Evolutionary conservation across 2,888 invertebrate genomes (phyloP).

Genomic region (Chymomyza fuscimana): DNA sequence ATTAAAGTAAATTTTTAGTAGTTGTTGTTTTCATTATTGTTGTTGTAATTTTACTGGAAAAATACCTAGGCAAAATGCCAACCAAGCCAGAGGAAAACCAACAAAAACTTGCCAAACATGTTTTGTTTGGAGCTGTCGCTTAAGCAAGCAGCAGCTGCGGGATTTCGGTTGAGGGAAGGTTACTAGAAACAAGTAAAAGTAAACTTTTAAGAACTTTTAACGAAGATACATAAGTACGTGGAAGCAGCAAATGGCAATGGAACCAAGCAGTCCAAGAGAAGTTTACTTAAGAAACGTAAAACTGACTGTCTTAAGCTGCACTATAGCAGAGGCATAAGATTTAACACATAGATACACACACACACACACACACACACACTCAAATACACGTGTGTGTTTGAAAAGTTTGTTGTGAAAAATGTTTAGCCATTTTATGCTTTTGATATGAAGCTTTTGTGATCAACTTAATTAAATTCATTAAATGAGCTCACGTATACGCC

Average conservation of each 20-base stretch:
- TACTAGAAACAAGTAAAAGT: slow-evolving; percentile 37
- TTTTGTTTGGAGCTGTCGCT: slow-evolving; percentile 35
- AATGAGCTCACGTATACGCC: slow-evolving; percentile 4
- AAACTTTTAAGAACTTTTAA: slow-evolving; percentile 67
- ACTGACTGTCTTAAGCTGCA: slow-evolving; percentile 28
- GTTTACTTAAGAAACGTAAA: slow-evolving; percentile 21
- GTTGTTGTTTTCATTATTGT: slow-evolving; percentile 25
- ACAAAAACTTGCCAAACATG: slow-evolving; percentile 29
- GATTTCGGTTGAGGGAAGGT: slow-evolving; percentile 9
- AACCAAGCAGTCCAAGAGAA: slow-evolving; percentile 6
- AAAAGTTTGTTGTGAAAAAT: slow-evolving; percentile 54
- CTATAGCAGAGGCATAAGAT: slow-evolving; percentile 12
- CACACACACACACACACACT: slow-evolving; percentile 1
- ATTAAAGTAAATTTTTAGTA: slow-evolving; percentile 28
- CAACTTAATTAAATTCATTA: slow-evolving; percentile 71
- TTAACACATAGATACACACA: slow-evolving; percentile 28
- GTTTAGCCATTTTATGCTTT: slow-evolving; percentile 51
- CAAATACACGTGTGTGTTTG: neutral
- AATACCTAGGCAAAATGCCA: slow-evolving; percentile 58
- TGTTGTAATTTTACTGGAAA: slow-evolving; percentile 11
- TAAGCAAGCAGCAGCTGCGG: slow-evolving; percentile 4
- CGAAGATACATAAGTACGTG: slow-evolving; percentile 53
- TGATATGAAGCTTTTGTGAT: slow-evolving; percentile 60
- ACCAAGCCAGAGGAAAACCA: slow-evolving; percentile 8
- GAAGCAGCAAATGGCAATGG: slow-evolving; percentile 9